Conservation (phyloP, 2,113 vertebrate genomes). For the Pseudorasbora parva region DNA sequence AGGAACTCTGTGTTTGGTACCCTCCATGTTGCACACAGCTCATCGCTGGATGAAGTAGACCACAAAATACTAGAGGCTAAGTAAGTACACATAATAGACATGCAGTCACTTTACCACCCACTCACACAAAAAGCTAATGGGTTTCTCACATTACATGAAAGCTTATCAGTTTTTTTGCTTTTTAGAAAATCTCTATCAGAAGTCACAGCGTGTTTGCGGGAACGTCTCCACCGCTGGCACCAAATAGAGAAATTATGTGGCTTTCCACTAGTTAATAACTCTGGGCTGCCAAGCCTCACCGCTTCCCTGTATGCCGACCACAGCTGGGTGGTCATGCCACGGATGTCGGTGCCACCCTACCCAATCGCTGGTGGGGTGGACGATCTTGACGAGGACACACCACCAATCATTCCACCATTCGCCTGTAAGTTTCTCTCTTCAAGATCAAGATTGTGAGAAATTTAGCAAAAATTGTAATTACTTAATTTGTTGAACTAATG, state of each 20-base stretch:
- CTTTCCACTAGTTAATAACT: conserved; percentile 95
- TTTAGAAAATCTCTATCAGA: conserved; percentile 93
- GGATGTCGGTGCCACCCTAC: conserved; percentile 94
- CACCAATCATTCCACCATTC: conserved; percentile 94
- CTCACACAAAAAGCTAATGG: neutral
- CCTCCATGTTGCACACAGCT: conserved; percentile 96
- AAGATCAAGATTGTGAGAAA: neutral
- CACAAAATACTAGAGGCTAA: conserved; percentile 99
- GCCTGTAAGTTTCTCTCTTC: conserved; percentile 77
- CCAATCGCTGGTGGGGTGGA: conserved; percentile 96
- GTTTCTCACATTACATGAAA: conserved; percentile 4
- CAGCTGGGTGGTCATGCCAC: conserved; percentile 99
- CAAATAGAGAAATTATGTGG: conserved; percentile 98
- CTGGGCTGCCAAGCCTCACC: conserved; percentile 90
- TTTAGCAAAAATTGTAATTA: neutral
- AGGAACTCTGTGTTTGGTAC: conserved; percentile 94
- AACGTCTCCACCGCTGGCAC: conserved; percentile 97
- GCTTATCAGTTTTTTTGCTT: neutral
- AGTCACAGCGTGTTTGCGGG: conserved; percentile 92
- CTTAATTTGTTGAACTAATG: too few relatives aligned
- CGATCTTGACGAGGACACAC: conserved; percentile 96
- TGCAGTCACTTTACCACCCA: neutral
- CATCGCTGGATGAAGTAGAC: conserved; percentile 97
- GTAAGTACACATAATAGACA: conserved; percentile 75
- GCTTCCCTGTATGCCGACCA: conserved; percentile 96